These are phyloP conservation scores for Drosophila paramelanica DNA, from an alignment of 2,888 invertebrate genomes.

Conservation along the genomic window DNA sequence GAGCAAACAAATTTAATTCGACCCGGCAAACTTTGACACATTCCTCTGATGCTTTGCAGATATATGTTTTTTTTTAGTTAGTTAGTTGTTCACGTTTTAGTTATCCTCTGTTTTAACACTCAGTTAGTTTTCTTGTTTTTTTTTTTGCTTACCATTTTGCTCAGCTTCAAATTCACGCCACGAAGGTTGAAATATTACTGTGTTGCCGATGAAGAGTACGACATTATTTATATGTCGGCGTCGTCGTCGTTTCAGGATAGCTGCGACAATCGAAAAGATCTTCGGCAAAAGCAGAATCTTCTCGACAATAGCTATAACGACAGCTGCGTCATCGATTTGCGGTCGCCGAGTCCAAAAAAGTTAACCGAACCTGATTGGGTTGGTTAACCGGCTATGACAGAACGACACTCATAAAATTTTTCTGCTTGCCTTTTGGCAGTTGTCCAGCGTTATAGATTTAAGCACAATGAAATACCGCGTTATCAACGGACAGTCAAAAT, in stretches of 20 bases:
- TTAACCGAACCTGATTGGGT: slow-evolving; percentile 75
- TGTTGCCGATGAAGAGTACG: slow-evolving; percentile 69
- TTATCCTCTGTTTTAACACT: slow-evolving; percentile 61
- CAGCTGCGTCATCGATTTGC: slow-evolving; percentile 37
- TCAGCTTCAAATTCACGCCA: slow-evolving; percentile 80
- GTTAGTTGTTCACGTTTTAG: slow-evolving; percentile 14
- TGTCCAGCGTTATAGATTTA: slow-evolving; percentile 70
- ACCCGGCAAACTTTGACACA: not conserved
- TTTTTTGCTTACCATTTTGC: slow-evolving; percentile 77
- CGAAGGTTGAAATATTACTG: slow-evolving; percentile 82
- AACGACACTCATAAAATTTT: slow-evolving; percentile 77
- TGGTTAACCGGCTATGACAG: slow-evolving; percentile 79
- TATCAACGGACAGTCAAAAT: slow-evolving; percentile 44
- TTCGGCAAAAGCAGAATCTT: slow-evolving; percentile 72
- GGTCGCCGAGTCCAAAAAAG: slow-evolving; percentile 40
- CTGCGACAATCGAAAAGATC: slow-evolving; percentile 43
- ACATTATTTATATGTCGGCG: slow-evolving; percentile 82
- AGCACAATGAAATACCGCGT: slow-evolving; percentile 50
- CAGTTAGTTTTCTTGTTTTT: slow-evolving; percentile 8
- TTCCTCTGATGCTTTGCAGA: slow-evolving; percentile 15
- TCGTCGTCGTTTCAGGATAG: slow-evolving; percentile 75
- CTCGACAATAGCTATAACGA: slow-evolving; percentile 51
- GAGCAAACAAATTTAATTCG: slow-evolving; percentile 9
- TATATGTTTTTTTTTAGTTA: slow-evolving; percentile 2
- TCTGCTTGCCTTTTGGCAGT: slow-evolving; percentile 39